These are phyloP conservation scores for Pollimyrus isidori DNA, from an alignment of 2,113 vertebrate species.

Conservation along the genomic window DNA sequence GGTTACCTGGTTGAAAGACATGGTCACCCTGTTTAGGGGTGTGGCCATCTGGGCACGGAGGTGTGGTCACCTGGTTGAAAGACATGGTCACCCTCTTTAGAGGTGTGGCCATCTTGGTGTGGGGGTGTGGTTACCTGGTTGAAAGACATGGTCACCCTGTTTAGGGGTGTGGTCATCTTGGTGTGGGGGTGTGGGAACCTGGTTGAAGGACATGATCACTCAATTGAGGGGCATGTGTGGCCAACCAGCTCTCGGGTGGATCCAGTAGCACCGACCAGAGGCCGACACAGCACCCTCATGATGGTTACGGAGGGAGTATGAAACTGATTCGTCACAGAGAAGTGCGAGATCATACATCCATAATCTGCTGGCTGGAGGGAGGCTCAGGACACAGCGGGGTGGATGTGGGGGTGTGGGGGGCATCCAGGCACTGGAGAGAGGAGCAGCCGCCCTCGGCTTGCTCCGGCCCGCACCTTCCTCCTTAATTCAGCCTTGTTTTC, in stretches of 20 bases:
- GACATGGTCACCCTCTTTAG: no score
- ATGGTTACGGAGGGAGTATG: conserved; percentile 46
- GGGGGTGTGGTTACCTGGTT: no score
- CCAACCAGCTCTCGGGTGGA: background rate
- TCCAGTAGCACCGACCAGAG: background rate
- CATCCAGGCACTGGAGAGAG: background rate
- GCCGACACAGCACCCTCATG: conserved; percentile 8
- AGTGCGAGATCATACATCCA: conserved; percentile 63
- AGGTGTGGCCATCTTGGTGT: background rate
- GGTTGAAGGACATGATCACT: no score
- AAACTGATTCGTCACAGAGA: conserved; percentile 64
- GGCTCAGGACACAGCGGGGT: background rate
- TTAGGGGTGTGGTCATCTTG: no score
- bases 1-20: background rate
- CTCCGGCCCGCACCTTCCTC: conserved; percentile 49
- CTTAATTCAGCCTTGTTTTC: conserved; percentile 56
- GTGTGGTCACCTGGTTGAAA: background rate
- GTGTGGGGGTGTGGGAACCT: background rate
- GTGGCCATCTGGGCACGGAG: background rate
- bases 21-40: background rate
- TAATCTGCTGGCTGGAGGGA: conserved; percentile 41
- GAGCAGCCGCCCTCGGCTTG: background rate
- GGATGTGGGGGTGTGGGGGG: background rate
- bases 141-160: no score
- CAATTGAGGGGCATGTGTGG: background rate